These are phyloP conservation scores for Myotis myotis DNA, from an alignment of 2,797 vertebrate species.

Conservation along the genomic window DNA sequence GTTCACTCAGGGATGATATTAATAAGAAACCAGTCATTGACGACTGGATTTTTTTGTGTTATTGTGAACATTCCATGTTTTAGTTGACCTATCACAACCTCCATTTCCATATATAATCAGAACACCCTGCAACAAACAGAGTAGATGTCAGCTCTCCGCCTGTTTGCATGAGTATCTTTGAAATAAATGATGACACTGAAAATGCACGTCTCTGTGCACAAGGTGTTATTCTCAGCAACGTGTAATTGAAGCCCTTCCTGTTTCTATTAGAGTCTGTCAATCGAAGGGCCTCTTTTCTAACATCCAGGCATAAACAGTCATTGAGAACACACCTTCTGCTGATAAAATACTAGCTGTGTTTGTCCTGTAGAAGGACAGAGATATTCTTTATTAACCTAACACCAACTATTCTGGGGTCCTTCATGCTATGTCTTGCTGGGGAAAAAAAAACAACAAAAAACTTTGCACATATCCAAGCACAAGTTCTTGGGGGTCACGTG, in stretches of 20 bases:
- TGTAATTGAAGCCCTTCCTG: not conserved
- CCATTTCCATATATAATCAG: not conserved
- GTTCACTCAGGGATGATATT: not conserved
- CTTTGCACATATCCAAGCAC: not conserved
- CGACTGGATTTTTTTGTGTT: not conserved
- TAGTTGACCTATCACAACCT: not conserved
- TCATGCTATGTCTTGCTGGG: not conserved
- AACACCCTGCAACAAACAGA: not conserved
- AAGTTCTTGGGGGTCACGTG: not conserved
- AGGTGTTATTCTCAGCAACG: constrained; percentile 1
- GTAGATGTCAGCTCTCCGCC: not conserved
- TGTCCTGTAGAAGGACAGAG: constrained; percentile 38
- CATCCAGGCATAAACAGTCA: not conserved
- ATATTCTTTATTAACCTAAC: not conserved
- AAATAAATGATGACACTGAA: not conserved
- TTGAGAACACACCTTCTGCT: not conserved
- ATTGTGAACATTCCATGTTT: not conserved
- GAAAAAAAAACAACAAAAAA: not conserved
- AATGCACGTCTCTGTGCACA: not conserved
- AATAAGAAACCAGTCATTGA: not conserved
- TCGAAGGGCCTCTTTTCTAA: not conserved
- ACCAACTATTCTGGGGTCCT: not conserved
- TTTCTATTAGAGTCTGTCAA: constrained; percentile 34
- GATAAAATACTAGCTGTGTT: not conserved
- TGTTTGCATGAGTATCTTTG: not conserved